phyloP scores from a whole-genome alignment of 2,888 invertebrate species.

The Lacanobia oleracea region DNA sequence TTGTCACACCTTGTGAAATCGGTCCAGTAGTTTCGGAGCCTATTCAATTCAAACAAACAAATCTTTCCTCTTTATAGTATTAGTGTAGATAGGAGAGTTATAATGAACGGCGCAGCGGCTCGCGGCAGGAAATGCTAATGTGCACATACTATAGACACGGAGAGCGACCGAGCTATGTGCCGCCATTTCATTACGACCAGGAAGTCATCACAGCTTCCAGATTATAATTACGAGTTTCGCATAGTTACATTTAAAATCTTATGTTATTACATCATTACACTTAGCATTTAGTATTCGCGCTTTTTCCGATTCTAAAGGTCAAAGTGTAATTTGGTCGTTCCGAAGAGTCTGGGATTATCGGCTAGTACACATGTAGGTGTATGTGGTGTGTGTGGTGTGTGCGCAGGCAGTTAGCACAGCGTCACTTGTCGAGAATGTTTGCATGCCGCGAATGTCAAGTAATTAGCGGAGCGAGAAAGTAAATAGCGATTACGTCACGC shows the following conservation, averaged over 20 bases:
- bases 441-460: constrained; percentile 18
- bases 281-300: constrained; percentile 3
- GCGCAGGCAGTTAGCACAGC: constrained; percentile 23
- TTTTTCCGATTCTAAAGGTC: constrained; percentile 18
- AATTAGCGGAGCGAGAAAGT: constrained; percentile 37
- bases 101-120: neutral
- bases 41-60: too few species aligned
- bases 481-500: constrained; percentile 28
- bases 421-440: constrained; percentile 6
- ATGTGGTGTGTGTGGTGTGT: neutral
- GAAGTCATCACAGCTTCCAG: constrained; percentile 21
- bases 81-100: constrained; percentile 3
- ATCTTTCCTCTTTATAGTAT: too few species aligned
- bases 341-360: neutral
- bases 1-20: too few species aligned
- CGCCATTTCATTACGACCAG: constrained; percentile 11
- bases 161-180: neutral
- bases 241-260: constrained; percentile 13
- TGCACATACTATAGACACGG: neutral
- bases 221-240: constrained; percentile 14
- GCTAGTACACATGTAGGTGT: too few species aligned
- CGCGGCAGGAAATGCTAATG: neutral
- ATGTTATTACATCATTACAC: constrained; percentile 8
- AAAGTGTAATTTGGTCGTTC: constrained; percentile 15
- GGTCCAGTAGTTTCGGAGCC: too few species aligned